Evolutionary conservation across 2,113 vertebrate genomes (phyloP).

Genomic region (Oxyura jamaicensis): DNA sequence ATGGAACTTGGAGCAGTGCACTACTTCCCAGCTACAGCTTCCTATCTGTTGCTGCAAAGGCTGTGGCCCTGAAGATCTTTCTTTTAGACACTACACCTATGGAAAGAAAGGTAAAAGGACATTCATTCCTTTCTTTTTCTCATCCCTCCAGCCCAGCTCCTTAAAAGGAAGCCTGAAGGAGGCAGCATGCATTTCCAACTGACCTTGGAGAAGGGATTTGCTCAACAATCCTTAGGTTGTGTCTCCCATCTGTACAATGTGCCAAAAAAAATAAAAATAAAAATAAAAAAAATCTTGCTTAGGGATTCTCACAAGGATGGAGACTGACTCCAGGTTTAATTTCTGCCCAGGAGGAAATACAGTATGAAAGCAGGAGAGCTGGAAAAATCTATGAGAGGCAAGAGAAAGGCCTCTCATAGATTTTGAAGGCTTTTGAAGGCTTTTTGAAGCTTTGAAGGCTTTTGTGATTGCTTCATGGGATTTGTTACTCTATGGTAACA

Average conservation of each 20-base stretch:
- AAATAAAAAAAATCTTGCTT: not conserved
- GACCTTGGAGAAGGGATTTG: not conserved
- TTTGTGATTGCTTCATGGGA: not conserved
- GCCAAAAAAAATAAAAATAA: not conserved
- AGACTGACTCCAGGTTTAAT: not conserved
- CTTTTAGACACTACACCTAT: not conserved
- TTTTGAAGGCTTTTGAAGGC: not conserved
- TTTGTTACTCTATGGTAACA: no score
- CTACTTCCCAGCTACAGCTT: not conserved
- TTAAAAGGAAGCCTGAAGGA: not conserved
- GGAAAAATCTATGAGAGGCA: not conserved
- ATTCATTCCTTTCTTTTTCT: not conserved
- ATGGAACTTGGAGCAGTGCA: not conserved
- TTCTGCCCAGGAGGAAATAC: not conserved
- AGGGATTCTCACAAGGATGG: not conserved
- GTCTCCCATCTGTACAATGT: not conserved
- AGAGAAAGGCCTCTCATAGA: not conserved
- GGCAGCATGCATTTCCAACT: not conserved
- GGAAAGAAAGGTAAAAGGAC: not conserved
- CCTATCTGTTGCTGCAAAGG: not conserved
- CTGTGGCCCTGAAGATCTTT: not conserved
- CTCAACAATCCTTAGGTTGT: not conserved
- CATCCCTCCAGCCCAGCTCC: accelerated
- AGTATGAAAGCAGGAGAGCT: not conserved
- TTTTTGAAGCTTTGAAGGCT: not conserved